phyloP scores from a whole-genome alignment of 2,888 invertebrate genomes.

The Achlya flavicornis region DNA sequence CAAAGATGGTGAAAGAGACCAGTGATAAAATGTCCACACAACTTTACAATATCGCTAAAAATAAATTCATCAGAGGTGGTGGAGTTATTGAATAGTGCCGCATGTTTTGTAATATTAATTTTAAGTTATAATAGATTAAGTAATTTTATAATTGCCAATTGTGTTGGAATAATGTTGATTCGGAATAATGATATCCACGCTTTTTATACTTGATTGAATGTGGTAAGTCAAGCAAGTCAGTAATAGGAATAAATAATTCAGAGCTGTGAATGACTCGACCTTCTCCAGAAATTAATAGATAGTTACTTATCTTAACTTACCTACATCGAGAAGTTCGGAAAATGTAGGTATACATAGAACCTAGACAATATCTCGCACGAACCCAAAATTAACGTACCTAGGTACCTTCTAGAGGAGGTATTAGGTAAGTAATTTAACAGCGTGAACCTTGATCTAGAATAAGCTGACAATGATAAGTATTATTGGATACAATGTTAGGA shows the following conservation, averaged over 20 bases:
- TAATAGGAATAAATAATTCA: not conserved
- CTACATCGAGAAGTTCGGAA: too few relatives aligned
- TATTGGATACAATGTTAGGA: too few relatives aligned
- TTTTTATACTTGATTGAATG: not conserved
- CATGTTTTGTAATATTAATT: slow-evolving; percentile 15
- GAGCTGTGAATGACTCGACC: not conserved
- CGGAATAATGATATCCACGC: not conserved
- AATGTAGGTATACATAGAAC: too few relatives aligned
- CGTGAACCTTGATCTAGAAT: too few relatives aligned
- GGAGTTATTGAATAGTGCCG: slow-evolving; percentile 61
- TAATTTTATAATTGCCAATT: slow-evolving; percentile 22
- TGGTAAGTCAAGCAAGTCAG: not conserved
- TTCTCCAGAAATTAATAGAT: not conserved
- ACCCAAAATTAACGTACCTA: too few relatives aligned
- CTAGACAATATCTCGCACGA: too few relatives aligned
- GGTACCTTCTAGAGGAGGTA: too few relatives aligned
- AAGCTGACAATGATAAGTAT: too few relatives aligned
- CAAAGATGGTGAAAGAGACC: slow-evolving; percentile 88
- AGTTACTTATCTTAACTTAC: not conserved
- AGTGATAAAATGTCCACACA: slow-evolving; percentile 82
- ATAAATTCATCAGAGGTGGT: slow-evolving; percentile 69
- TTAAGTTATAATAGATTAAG: slow-evolving; percentile 6
- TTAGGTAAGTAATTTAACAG: too few relatives aligned
- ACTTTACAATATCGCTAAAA: slow-evolving; percentile 72
- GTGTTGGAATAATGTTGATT: slow-evolving; percentile 29